phyloP scores from a whole-genome alignment of 92 coral and sea anemone genomes.

The Plumapathes pennacea region DNA sequence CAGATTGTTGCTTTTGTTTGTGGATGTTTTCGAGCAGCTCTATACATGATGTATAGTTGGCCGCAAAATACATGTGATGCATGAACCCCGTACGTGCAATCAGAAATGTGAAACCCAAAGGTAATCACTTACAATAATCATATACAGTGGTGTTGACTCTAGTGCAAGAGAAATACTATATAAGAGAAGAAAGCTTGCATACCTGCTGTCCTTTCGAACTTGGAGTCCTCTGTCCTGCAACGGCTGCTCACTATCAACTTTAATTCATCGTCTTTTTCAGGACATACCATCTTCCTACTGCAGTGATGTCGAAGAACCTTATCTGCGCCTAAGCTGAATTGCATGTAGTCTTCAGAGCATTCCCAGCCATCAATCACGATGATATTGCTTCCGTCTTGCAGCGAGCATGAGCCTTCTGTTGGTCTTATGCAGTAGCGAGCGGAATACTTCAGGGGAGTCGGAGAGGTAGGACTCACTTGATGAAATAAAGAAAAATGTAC shows the following conservation, averaged over 20 bases:
- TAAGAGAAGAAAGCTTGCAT: too few relatives aligned
- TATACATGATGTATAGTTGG: too few relatives aligned
- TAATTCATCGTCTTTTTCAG: conserved; percentile 16
- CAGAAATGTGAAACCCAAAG: too few relatives aligned
- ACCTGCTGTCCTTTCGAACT: conserved; percentile 38
- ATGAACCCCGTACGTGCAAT: too few relatives aligned
- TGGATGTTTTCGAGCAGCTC: too few relatives aligned
- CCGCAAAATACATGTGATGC: too few relatives aligned
- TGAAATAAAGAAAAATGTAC: too few relatives aligned
- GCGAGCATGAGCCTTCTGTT: conserved; percentile 14
- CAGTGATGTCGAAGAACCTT: conserved; percentile 28
- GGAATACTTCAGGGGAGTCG: conserved; percentile 4
- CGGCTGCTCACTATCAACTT: conserved; percentile 6
- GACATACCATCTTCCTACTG: conserved; percentile 27
- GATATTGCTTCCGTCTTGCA: conserved; percentile 15
- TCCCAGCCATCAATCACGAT: conserved; percentile 6
- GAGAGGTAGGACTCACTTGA: too few relatives aligned
- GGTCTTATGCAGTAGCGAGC: conserved; percentile 23
- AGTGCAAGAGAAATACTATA: too few relatives aligned
- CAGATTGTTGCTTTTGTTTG: too few relatives aligned
- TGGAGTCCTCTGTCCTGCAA: conserved; percentile 12
- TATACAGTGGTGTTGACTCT: too few relatives aligned
- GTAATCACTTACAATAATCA: too few relatives aligned
- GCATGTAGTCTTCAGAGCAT: conserved; percentile 10
- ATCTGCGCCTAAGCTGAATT: conserved; percentile 24